A percentile compares a stretch with the other conserved stretches of the same genome.
Evolutionary conservation across 2,888 invertebrate genomes (phyloP).

Genomic region (Drosophila siamana): DNA sequence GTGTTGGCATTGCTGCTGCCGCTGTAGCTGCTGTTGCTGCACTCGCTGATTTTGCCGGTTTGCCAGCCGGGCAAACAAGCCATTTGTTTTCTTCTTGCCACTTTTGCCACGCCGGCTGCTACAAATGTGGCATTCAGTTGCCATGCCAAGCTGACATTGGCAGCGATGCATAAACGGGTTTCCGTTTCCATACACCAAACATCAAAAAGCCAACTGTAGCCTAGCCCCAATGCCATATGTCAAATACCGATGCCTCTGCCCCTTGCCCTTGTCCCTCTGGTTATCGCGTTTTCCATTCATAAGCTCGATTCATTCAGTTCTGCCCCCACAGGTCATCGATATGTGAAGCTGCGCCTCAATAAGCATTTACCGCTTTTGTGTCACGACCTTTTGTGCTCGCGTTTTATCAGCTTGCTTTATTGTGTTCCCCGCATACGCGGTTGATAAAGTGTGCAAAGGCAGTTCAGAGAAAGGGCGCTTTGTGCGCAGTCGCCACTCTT

Average conservation of each 20-base stretch:
- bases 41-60: constrained; percentile 55
- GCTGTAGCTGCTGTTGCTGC: constrained; percentile 46
- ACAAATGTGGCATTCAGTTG: constrained; percentile 40
- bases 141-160: constrained; percentile 28
- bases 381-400: constrained; percentile 30
- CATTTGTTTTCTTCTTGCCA: constrained; percentile 30
- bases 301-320: constrained; percentile 29
- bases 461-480: neutral
- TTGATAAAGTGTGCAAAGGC: constrained; percentile 35
- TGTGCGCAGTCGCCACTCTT: constrained; percentile 21
- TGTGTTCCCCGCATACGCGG: constrained; percentile 34
- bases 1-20: constrained; percentile 45
- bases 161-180: constrained; percentile 55
- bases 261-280: neutral
- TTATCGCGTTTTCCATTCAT: constrained; percentile 27
- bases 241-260: neutral
- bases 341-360: constrained; percentile 33
- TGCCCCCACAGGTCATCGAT: constrained; percentile 26
- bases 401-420: constrained; percentile 46
- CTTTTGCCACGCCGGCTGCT: constrained; percentile 45
- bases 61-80: constrained; percentile 27
- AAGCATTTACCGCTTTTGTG: constrained; percentile 34
- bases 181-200: constrained; percentile 26
- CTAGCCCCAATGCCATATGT: neutral
- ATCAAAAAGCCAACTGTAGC: neutral